Conservation (phyloP, 2,888 invertebrate species). For the Portevinia maculata region DNA sequence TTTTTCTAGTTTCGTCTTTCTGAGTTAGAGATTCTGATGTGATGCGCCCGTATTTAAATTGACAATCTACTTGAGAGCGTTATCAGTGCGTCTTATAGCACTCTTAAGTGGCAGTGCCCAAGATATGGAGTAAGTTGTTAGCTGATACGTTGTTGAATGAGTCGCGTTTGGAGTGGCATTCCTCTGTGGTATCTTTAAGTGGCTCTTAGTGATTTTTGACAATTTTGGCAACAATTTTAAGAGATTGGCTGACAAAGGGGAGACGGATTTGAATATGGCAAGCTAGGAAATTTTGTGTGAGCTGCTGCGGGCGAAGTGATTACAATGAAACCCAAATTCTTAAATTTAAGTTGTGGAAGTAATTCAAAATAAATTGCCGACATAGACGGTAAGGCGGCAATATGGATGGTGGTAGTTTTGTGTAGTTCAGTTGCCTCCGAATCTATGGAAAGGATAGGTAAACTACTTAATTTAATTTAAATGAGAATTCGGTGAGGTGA, state of each 20-base stretch:
- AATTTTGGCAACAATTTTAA: constrained; percentile 55
- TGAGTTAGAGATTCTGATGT: constrained; percentile 17
- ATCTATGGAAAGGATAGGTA: no score
- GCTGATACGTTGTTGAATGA: constrained; percentile 56
- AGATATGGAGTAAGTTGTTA: constrained; percentile 54
- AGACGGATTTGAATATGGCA: constrained; percentile 9
- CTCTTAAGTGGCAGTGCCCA: constrained; percentile 54
- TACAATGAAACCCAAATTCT: constrained; percentile 37
- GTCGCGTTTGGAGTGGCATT: constrained; percentile 43
- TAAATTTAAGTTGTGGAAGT: constrained; percentile 42
- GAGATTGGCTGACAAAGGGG: constrained; percentile 1
- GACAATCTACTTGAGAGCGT: constrained; percentile 72
- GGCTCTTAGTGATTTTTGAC: constrained; percentile 66
- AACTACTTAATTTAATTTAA: no score
- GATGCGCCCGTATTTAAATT: constrained; percentile 62
- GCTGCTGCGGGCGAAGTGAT: constrained; percentile 21
- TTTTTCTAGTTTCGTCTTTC: constrained; percentile 16
- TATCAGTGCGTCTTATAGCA: constrained; percentile 73
- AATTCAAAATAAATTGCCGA: constrained; percentile 50
- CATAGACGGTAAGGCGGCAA: not conserved
- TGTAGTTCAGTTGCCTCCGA: no score
- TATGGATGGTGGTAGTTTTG: no score
- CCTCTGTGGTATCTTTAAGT: constrained; percentile 57
- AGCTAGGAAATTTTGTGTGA: constrained; percentile 6
- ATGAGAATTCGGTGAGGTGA: no score